Evolutionary conservation across 2,888 invertebrate species (phyloP).

Genomic region (Sycophila texana): DNA sequence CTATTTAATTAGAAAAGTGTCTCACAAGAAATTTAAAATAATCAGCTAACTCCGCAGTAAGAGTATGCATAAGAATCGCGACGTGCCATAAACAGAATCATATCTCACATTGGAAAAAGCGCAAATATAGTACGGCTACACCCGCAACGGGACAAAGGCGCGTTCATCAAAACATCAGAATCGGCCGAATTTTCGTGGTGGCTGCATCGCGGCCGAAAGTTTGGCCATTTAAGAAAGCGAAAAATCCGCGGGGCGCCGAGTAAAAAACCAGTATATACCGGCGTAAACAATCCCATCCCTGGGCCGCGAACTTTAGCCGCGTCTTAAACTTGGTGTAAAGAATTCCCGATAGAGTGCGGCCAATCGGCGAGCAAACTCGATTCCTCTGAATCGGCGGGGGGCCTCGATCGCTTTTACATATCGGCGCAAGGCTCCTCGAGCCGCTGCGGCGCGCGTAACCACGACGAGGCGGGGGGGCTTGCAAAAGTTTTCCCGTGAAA

Average conservation of each 20-base stretch:
- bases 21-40: too few relatives aligned
- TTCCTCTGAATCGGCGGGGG: not conserved
- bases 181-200: constrained; percentile 23
- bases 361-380: constrained; percentile 1
- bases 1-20: too few relatives aligned
- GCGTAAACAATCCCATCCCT: constrained; percentile 48
- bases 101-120: constrained; percentile 36
- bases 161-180: constrained; percentile 50
- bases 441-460: constrained; percentile 1
- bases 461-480: not conserved
- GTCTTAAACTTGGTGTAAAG: not conserved
- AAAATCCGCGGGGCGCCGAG: constrained; percentile 16
- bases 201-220: constrained; percentile 21
- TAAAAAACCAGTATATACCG: constrained; percentile 18
- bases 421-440: constrained; percentile 10
- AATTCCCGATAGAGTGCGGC: constrained; percentile 1
- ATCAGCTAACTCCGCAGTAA: not conserved
- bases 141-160: constrained; percentile 32
- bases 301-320: constrained; percentile 10
- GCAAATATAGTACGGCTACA: constrained; percentile 7
- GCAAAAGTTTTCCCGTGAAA: constrained; percentile 20
- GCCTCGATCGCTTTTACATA: constrained; percentile 8
- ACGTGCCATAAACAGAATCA: constrained; percentile 38
- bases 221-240: constrained; percentile 43
- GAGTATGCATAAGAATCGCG: not conserved